Evolutionary conservation across 2,888 invertebrate genomes (phyloP).

Genomic region (Metalampra italica): DNA sequence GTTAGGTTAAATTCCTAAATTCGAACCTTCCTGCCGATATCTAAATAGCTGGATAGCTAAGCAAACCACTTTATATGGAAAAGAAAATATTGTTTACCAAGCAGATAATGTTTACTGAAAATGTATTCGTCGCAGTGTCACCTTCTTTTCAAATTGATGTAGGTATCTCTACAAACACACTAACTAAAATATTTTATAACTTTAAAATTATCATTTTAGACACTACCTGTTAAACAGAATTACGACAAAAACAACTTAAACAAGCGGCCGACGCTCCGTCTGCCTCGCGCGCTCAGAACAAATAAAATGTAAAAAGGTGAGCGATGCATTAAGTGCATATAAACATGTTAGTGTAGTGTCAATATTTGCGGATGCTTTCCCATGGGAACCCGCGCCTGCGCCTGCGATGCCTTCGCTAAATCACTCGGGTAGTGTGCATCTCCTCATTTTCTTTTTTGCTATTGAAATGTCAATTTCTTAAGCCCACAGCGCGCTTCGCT

Average conservation of each 20-base stretch:
- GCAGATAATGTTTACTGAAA: too few relatives aligned
- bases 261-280: slow-evolving; percentile 68
- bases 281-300: slow-evolving; percentile 65
- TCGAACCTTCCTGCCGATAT: not conserved
- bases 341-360: slow-evolving; percentile 76
- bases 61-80: not conserved
- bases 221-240: slow-evolving; percentile 69
- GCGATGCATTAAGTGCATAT: slow-evolving; percentile 78
- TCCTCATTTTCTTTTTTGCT: slow-evolving; percentile 62
- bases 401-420: slow-evolving; percentile 53
- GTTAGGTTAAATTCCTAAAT: slow-evolving; percentile 5
- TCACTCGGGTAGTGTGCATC: slow-evolving; percentile 50
- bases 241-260: slow-evolving; percentile 68
- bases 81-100: too few relatives aligned
- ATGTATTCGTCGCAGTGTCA: too few relatives aligned
- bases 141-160: too few relatives aligned
- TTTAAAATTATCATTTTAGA: slow-evolving; percentile 41
- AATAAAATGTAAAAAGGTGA: slow-evolving; percentile 75
- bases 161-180: too few relatives aligned
- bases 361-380: slow-evolving; percentile 75
- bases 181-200: not conserved
- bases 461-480: slow-evolving; percentile 69
- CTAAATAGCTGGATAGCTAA: not conserved
- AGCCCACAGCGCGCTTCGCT: slow-evolving; percentile 26
- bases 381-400: slow-evolving; percentile 64